Conservation (phyloP, 2,797 vertebrate genomes). For the Labroides dimidiatus region DNA sequence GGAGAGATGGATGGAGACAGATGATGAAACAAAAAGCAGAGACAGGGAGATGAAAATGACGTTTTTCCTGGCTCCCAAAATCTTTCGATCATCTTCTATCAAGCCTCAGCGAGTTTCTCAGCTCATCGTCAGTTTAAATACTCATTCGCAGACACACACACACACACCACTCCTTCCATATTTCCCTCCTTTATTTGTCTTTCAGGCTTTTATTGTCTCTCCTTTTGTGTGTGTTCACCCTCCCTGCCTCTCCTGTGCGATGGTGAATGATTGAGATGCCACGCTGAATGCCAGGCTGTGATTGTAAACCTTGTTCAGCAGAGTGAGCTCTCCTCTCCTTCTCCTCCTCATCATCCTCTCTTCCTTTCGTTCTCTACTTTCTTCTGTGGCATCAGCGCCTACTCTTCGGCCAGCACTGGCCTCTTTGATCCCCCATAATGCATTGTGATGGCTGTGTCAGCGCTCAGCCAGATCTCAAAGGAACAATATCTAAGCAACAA, state of each 20-base stretch:
- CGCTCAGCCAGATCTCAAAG: slow-evolving; percentile 61
- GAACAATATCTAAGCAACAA: slow-evolving; percentile 65
- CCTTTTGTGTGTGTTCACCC: slow-evolving; percentile 15
- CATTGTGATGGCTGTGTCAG: slow-evolving; percentile 72
- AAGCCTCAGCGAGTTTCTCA: slow-evolving; percentile 66
- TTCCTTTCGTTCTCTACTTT: not conserved
- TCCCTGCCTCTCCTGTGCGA: slow-evolving; percentile 15
- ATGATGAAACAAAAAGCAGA: slow-evolving; percentile 27
- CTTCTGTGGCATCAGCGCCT: slow-evolving; percentile 38
- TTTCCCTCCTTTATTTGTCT: not conserved
- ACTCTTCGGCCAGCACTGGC: slow-evolving; percentile 48
- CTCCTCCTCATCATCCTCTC: slow-evolving; percentile 19
- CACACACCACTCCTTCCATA: not conserved
- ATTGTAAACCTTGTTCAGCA: slow-evolving; percentile 64
- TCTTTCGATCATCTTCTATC: slow-evolving; percentile 38
- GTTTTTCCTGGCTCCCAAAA: slow-evolving; percentile 20
- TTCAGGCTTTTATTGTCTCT: not conserved
- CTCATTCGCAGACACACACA: no score
- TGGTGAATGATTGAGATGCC: slow-evolving; percentile 57
- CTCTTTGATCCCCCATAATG: slow-evolving; percentile 79
- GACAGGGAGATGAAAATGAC: slow-evolving; percentile 8
- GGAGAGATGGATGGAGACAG: slow-evolving; percentile 30
- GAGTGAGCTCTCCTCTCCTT: slow-evolving; percentile 36
- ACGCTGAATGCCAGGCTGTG: slow-evolving; percentile 40
- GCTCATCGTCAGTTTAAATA: slow-evolving; percentile 57